Base-by-base conservation (phyloP, 1,140 invertebrate species). In the Idris sp. region DNA sequence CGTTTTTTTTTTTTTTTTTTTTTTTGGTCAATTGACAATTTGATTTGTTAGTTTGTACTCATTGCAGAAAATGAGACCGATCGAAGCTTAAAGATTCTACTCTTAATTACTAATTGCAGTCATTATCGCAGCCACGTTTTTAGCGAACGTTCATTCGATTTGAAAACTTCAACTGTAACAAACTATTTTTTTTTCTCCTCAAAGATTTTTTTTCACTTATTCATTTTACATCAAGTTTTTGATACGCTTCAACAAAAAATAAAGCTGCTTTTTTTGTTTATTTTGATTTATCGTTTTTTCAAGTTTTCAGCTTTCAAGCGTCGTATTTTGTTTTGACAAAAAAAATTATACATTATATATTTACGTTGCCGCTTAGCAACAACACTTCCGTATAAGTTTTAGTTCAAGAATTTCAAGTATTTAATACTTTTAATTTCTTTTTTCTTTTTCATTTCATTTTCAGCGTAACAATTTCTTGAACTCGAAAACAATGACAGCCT, bases 41-140 rank as follows among this genome's bases (percentile, higher is more conserved):
- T 44, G 19, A 59, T 76, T 77, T 73, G 64, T 73, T 69, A 56
- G 68, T 67, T 74, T 30, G 11, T 61, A 69, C 71, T 64, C 58
- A 59, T 77, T 65, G 28, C 59, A 65, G 46, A 65, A 77, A 68
- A 65, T 53, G 65, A 61, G 69, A 77, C 51, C 40, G 51, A 68
- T 67, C 56, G 36, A 61, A 67, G 64, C 61, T 71, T 71, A 56
- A 18, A 56, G 33, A 73, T 62, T 73, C 64, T 74, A 74, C 41
- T 18, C 61, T 76, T 68, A 73, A 51, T 22, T 54, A 68, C 58
- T 76, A 72, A 58, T 65, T 59, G 46, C 36, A 68, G 48, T 43
- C 62, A 61, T 69, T 62, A 62, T 51, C 48, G 74, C 74, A 76
- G 41, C 74, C 74, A 73, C 74, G 74, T 76, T 76, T 76, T 73